Evolutionary conservation across 2,113 vertebrate genomes (phyloP).

Genomic region (Bufo bufo): DNA sequence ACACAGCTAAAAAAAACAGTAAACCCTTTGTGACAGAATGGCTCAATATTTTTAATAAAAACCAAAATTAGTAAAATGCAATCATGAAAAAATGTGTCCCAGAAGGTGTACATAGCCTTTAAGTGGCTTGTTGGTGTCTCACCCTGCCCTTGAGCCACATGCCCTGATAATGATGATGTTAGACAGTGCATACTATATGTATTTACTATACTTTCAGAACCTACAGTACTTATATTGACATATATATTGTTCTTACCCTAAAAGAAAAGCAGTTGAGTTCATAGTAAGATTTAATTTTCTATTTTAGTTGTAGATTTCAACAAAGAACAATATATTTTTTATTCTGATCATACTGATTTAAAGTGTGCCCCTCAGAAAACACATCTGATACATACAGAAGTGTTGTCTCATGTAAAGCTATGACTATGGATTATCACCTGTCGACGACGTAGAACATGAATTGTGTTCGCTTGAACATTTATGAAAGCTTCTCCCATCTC

Average conservation of each 20-base stretch:
- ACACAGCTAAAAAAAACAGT: too few relatives aligned
- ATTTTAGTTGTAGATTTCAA: neutral
- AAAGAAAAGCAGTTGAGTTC: neutral
- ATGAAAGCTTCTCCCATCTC: neutral
- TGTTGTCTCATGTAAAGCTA: neutral
- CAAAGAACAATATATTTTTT: neutral
- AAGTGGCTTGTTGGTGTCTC: neutral
- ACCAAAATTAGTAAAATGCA: too few relatives aligned
- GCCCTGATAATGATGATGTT: neutral
- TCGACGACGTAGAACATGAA: neutral
- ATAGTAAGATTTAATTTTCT: slow-evolving; percentile 5
- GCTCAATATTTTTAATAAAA: too few relatives aligned
- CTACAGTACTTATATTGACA: neutral
- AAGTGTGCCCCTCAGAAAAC: neutral
- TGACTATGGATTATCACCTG: neutral
- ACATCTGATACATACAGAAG: neutral
- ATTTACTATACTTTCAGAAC: neutral
- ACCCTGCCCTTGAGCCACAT: neutral
- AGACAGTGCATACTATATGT: neutral
- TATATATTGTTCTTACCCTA: neutral
- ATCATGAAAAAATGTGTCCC: too few relatives aligned
- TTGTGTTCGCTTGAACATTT: neutral
- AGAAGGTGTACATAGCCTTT: too few relatives aligned
- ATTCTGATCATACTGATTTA: neutral
- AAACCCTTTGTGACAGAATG: too few relatives aligned